Evolutionary conservation across 2,888 invertebrate genomes (phyloP), one percentile per base, ranked within the genome.

Genomic region (Gnatocerus cornutus): DNA sequence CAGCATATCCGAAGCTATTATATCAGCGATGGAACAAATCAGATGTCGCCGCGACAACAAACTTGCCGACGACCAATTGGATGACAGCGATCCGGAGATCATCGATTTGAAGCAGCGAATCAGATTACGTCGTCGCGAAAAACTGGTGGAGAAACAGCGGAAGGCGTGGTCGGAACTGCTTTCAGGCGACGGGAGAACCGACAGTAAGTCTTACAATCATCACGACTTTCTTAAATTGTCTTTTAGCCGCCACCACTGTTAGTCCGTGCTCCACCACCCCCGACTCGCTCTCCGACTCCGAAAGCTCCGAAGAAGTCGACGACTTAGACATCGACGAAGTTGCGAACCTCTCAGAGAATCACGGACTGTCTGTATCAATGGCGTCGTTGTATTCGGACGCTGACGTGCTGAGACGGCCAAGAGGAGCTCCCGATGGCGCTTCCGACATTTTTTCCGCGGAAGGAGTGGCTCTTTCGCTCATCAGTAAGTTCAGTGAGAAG

Each of bases 1-100:
- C 82, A 91, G 90, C 78, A 91, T 95, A 71, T 93, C 92, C 1
- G 95, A 95, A 84, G 93, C 93, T 0, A 89, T 95, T 80, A 95
- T 95, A 72, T 90, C 93, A 6, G 94, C 93, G 9, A 92, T 94
- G 73, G 94, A 94, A 80, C 90, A 91, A 79, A 87, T 91, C 6
- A 90, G 90, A 80, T 91, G 90, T 80, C 89, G 88, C 53, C 85
- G 85, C 45, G 84, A 87, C 71, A 83, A 87, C 63, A 84, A 85
- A 64, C 73, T 87, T 46, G 81, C 82, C 8, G 87, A 88, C 64
- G 88, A 88, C 73, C 83, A 85, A 45, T 80, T 85, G 53, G 89
- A 89, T 45, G 89, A 89, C 13, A 90, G 90, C 67, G 91, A 91
- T 77, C 91, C 91, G 75, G 91, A 91, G 80, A 91, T 91, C 68